Conservation (phyloP, 2,888 invertebrate genomes). For the Perithous albicinctus region DNA sequence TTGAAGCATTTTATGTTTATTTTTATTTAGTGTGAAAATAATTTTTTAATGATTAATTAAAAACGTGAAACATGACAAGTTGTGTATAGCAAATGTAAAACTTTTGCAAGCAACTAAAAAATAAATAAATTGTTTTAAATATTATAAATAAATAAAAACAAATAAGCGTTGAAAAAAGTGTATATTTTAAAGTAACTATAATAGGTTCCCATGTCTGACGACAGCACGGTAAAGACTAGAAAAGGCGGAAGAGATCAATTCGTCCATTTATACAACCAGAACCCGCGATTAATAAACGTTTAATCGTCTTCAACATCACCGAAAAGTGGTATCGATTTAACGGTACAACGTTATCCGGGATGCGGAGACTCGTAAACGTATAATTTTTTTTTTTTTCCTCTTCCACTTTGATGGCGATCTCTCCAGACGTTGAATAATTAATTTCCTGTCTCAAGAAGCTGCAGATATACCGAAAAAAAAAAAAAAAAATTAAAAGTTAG, state of each 20-base stretch:
- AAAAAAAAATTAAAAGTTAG: background rate
- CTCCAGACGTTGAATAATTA: slow-evolving; percentile 20
- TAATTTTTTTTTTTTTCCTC: background rate
- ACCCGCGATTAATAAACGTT: slow-evolving; percentile 63
- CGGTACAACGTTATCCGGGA: slow-evolving; percentile 62
- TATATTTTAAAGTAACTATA: background rate
- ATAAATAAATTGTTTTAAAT: too few species aligned
- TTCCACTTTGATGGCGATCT: background rate
- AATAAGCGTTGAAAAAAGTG: background rate
- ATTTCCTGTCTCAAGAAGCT: slow-evolving; percentile 22
- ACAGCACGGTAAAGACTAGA: background rate
- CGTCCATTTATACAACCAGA: slow-evolving; percentile 20
- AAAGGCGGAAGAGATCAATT: slow-evolving; percentile 55
- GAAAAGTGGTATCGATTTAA: slow-evolving; percentile 65
- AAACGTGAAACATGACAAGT: too few species aligned
- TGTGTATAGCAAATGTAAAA: too few species aligned
- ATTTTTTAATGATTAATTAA: too few species aligned
- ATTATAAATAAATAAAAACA: too few species aligned
- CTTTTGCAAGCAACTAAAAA: too few species aligned
- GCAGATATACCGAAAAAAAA: background rate
- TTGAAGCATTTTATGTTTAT: too few species aligned
- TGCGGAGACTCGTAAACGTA: slow-evolving; percentile 49
- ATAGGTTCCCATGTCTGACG: background rate
- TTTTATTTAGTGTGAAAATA: too few species aligned
- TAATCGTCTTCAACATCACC: slow-evolving; percentile 56